Evolutionary conservation across 1,140 invertebrate genomes (phyloP).

Genomic region (Papilio helenus): DNA sequence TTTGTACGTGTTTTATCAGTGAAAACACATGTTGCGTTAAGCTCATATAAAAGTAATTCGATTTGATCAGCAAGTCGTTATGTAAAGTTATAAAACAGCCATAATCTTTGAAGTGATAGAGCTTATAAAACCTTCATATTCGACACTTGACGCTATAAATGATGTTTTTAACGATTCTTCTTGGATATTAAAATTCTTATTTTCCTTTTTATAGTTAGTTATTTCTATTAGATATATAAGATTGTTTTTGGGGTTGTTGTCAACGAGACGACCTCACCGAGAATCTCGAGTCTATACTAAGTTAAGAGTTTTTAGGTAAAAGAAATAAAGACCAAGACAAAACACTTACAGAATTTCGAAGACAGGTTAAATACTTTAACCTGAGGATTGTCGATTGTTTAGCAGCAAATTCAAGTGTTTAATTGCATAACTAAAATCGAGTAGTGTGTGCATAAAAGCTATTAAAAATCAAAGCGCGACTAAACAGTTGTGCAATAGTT

Average conservation of each 20-base stretch:
- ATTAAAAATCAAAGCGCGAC: no score
- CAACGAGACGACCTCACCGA: neutral
- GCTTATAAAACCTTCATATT: slow-evolving; percentile 5
- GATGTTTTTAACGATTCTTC: neutral
- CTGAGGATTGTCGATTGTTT: no score
- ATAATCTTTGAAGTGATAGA: slow-evolving; percentile 4
- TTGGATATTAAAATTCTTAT: neutral
- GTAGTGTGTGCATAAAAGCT: no score
- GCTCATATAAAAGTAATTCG: neutral
- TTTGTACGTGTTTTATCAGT: neutral
- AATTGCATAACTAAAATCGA: no score
- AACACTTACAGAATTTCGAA: no score
- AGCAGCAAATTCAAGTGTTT: no score
- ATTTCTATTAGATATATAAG: neutral
- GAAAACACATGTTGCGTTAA: neutral
- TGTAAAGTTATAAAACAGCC: slow-evolving; percentile 20
- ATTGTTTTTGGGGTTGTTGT: neutral
- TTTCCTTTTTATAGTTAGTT: neutral
- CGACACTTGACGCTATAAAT: neutral
- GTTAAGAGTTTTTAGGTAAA: no score
- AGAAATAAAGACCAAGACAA: no score
- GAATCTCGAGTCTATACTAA: no score
- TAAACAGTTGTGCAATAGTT: no score
- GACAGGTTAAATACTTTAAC: no score
- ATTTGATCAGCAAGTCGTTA: neutral